Base-by-base conservation (phyloP, 2,888 invertebrate species). In the Agrotis segetum region DNA sequence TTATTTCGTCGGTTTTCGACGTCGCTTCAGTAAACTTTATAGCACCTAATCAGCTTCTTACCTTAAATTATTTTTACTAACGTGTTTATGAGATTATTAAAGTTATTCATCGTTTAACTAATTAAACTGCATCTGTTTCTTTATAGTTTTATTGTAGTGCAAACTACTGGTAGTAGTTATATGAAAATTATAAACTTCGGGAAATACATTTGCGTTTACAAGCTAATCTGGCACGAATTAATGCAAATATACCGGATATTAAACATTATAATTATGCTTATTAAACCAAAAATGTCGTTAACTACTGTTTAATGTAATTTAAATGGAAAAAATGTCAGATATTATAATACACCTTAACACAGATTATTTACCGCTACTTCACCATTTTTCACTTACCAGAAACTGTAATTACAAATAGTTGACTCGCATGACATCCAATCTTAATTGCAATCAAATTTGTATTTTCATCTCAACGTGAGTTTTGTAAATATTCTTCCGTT, bases 1-100 rank as follows among this genome's bases (percentile, higher is more conserved):
- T 70, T 24, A 62, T 71, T 76, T 67, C 53, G 21, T 21, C 56
- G 58, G 19, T 44, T 19, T 47, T 66, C 21, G 46, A 58, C 62
- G 49, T 65, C 65, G 60, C 65, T 68, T 80, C 55, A 61, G 59
- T 55, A 34, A 63, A 68, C 14, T 77, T 81, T 73, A 79, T 21
- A 40, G 50, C 56, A 44, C 46, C n/a, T 61, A 46, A 77, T 64
- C 65, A 61, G 58, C 55, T 77, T 67, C 19, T 67, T 58, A 67
- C 56, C 53, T 11, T 11, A 44, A 13, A 53, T 58, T 71, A 17
- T 34, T 14, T 59, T 53, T 65, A 52, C 44, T 11, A 63, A 29
- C n/a, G 53, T 52, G 49, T 73, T 79, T 53, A 75, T 62, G 53
- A 65, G n/a, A 13, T 59, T 53, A 46, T 61, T 29, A 13, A 47